These are phyloP conservation scores for Myripristis jacobus DNA, from an alignment of 2,797 vertebrate genomes.

Conservation along the genomic window DNA sequence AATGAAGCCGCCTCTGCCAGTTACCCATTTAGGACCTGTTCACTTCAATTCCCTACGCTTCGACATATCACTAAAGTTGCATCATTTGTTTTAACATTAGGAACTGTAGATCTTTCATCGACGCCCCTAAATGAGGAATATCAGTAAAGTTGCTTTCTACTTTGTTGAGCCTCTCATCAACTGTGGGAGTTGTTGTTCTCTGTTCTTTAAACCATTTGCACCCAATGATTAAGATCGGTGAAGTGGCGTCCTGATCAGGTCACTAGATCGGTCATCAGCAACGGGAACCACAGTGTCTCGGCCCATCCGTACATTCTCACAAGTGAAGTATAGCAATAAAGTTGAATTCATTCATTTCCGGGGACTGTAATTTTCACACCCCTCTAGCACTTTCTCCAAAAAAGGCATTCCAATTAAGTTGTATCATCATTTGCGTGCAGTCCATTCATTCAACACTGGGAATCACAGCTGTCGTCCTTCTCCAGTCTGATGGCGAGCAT, in stretches of 20 bases:
- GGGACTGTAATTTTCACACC: slow-evolving; percentile 24
- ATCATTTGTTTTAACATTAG: slow-evolving; percentile 11
- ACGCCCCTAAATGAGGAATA: not conserved
- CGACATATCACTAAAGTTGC: not conserved
- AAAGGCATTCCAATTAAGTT: slow-evolving; percentile 28
- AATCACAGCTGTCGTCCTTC: slow-evolving; percentile 87
- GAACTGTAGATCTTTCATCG: slow-evolving; percentile 26
- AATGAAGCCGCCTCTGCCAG: slow-evolving; percentile 15
- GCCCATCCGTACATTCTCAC: slow-evolving; percentile 27
- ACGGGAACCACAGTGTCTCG: slow-evolving; percentile 36
- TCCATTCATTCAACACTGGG: slow-evolving; percentile 86
- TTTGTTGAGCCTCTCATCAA: not conserved
- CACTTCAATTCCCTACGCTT: not conserved
- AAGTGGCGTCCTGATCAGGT: slow-evolving; percentile 43
- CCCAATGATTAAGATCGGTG: slow-evolving; percentile 17
- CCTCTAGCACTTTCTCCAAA: slow-evolving; percentile 24
- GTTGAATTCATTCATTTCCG: slow-evolving; percentile 27
- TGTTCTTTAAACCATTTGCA: slow-evolving; percentile 21
- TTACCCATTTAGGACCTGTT: not conserved
- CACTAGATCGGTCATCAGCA: slow-evolving; percentile 34
- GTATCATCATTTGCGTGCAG: not conserved
- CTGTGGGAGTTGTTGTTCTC: slow-evolving; percentile 20
- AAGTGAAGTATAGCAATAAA: slow-evolving; percentile 27
- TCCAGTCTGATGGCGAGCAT: slow-evolving; percentile 96
- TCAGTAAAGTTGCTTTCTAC: slow-evolving; percentile 1